These are phyloP conservation scores for Scaptomyza flava DNA, from an alignment of 2,888 invertebrate species.

Conservation along the genomic window DNA sequence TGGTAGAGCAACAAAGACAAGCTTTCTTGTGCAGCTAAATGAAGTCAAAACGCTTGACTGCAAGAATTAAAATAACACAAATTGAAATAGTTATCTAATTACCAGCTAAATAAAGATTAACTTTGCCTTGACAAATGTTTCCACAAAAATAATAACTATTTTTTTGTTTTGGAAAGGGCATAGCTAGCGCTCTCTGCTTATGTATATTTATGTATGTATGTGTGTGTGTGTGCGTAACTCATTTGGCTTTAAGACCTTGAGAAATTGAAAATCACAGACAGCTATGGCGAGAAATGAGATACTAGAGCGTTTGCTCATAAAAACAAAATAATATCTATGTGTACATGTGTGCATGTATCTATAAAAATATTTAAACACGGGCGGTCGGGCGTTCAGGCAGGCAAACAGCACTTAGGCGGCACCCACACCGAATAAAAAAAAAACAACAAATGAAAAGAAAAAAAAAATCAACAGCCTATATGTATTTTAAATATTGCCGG, in stretches of 20 bases:
- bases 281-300: conserved; percentile 71
- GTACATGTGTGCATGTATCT: conserved; percentile 34
- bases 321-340: conserved; percentile 55
- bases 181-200: conserved; percentile 33
- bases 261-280: conserved; percentile 69
- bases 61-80: too few relatives aligned
- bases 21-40: not conserved
- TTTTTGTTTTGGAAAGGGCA: conserved; percentile 48
- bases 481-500: conserved; percentile 73
- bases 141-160: conserved; percentile 24
- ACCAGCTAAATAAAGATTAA: conserved; percentile 32
- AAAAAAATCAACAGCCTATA: conserved; percentile 34
- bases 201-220: conserved; percentile 13
- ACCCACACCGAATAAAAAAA: conserved; percentile 63
- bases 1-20: not conserved
- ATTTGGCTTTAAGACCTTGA: conserved; percentile 66
- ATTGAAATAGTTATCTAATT: too few relatives aligned
- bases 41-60: not conserved
- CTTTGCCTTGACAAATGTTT: conserved; percentile 39
- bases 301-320: conserved; percentile 76
- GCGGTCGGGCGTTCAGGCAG: conserved; percentile 25
- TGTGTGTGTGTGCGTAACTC: conserved; percentile 51
- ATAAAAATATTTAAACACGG: conserved; percentile 65
- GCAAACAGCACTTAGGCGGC: conserved; percentile 73
- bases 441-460: conserved; percentile 24